Base-by-base conservation (phyloP, 37 sponge, comb jelly and placozoan species). In the Eunapius fragilis region DNA sequence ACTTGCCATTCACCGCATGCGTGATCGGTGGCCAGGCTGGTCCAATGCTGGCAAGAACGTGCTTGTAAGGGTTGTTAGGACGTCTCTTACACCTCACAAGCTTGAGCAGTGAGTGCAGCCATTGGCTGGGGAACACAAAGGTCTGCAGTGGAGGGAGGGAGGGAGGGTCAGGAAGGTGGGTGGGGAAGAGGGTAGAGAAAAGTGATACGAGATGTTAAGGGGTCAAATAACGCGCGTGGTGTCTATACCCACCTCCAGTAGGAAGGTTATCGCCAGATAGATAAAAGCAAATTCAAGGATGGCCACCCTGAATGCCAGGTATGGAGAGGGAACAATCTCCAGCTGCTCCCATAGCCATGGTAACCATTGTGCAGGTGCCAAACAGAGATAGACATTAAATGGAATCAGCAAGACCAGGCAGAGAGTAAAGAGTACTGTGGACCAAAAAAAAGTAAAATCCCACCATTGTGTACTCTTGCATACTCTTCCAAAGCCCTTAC, bases 1-100 rank as follows among this genome's bases (percentile, higher is more conserved):
- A n/a, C n/a, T n/a, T n/a, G n/a, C n/a, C n/a, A n/a, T n/a, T n/a
- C n/a, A n/a, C n/a, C n/a, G n/a, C n/a, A n/a, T n/a, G n/a, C n/a
- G n/a, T n/a, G n/a, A n/a, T n/a, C 41, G 32, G 69, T 5, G 85
- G 85, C 85, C 85, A 85, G 0, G 2, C 0, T 0, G 85, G 85
- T 0, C 45, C 70, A 45, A 85, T 27, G 35, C 71, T 69, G 2
- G 70, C 45, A 7, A 87, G 71, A 0, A 93, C 67, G 25, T 81
- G 82, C 75, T 93, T 93, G 86, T 93, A 93, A 23, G 30, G 67
- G 47, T 90, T 93, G 33, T 74, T n/a, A 27, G 88, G 86, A 3
- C 69, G 71, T 2, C 67, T 36, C 86, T 93, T 93, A 48, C 94
- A 81, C 32, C 94, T 72, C 22, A 93, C 73, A 10, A 33, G 3